phyloP scores from a whole-genome alignment of 2,797 vertebrate genomes.

The Labeo calbasu region DNA sequence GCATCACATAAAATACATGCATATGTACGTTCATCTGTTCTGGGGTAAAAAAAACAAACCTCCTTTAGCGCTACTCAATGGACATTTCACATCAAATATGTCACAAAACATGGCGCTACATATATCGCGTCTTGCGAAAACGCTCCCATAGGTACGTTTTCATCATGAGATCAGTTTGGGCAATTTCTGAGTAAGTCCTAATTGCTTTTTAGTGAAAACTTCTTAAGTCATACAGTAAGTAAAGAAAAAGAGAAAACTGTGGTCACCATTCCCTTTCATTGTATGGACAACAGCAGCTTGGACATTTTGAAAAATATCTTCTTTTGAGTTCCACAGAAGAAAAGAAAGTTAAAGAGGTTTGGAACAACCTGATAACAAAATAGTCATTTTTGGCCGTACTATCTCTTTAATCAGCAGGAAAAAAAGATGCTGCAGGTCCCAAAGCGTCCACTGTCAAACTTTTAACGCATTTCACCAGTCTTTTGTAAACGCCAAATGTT shows the following conservation, averaged over 20 bases:
- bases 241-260: background rate
- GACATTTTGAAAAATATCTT: background rate
- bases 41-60: too few relatives aligned
- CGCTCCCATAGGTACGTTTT: too few relatives aligned
- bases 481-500: constrained; percentile 40
- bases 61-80: too few relatives aligned
- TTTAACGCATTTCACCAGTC: constrained; percentile 45
- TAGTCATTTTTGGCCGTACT: background rate
- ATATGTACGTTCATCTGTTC: too few relatives aligned
- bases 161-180: too few relatives aligned
- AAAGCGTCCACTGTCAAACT: constrained; percentile 39
- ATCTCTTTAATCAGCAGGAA: background rate
- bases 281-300: background rate
- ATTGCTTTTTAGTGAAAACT: background rate
- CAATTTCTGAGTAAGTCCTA: background rate
- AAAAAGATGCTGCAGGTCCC: constrained; percentile 48
- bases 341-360: background rate
- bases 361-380: background rate
- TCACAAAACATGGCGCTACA: too few relatives aligned
- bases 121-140: too few relatives aligned
- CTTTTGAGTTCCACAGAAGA: background rate
- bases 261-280: background rate
- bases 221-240: background rate
- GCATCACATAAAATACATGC: too few relatives aligned
- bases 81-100: too few relatives aligned